Conservation (phyloP, 2,113 vertebrate species). For the Leiothrix lutea region DNA sequence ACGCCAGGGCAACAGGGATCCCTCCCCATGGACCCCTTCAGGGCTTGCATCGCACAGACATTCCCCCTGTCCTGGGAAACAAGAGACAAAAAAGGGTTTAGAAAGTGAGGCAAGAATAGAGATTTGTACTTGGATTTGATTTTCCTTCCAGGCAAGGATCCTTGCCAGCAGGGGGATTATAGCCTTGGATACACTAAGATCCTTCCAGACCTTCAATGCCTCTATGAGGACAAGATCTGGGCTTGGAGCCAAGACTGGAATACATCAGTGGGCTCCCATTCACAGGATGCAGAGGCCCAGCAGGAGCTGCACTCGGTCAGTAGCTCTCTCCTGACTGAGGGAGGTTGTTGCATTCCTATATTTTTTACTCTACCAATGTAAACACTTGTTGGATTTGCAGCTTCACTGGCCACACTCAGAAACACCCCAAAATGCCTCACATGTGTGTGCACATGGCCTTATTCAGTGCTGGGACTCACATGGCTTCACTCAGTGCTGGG, state of each 20-base stretch:
- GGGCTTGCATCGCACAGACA: not conserved
- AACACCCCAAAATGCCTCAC: not conserved
- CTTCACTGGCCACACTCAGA: not conserved
- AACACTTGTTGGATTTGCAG: not conserved
- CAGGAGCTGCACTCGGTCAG: not conserved
- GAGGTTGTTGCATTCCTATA: not conserved
- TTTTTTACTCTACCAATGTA: not conserved
- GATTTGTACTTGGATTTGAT: not conserved
- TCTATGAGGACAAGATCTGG: not conserved
- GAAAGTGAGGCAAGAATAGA: not conserved
- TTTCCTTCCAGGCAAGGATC: not conserved
- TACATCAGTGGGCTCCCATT: not conserved
- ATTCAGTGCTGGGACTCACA: not conserved
- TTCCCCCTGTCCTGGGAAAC: constrained; percentile 1
- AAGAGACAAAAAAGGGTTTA: not conserved
- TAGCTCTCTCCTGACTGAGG: not conserved
- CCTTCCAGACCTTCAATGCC: not conserved
- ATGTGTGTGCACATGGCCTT: not conserved
- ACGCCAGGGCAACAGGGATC: not conserved
- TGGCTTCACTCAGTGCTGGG: not conserved
- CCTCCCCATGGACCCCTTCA: not conserved
- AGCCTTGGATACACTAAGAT: not conserved
- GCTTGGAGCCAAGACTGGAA: not conserved
- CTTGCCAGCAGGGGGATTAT: constrained; percentile 25
- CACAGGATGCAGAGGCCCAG: not conserved